Evolutionary conservation across 64 coral and sea anemone genomes (phyloP).

Genomic region (Stylophora pistillata): DNA sequence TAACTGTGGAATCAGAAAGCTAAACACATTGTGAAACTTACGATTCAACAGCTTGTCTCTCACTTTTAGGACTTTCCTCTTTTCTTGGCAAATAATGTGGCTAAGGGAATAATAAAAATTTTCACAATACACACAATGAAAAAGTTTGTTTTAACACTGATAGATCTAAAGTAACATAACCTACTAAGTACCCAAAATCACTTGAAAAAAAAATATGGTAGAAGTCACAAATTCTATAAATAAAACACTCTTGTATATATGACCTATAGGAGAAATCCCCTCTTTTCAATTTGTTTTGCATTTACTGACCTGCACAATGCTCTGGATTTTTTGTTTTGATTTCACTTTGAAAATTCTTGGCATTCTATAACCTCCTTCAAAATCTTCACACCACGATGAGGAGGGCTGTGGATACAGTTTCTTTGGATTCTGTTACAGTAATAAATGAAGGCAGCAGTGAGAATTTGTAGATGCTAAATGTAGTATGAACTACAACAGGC

Average conservation of each 20-base stretch:
- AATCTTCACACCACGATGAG: slow-evolving; percentile 75
- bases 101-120: slow-evolving; percentile 5
- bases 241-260: too few relatives aligned
- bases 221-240: too few relatives aligned
- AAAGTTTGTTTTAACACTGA: neutral
- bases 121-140: neutral
- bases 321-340: slow-evolving; percentile 55
- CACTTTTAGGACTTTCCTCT: slow-evolving; percentile 13
- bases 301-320: slow-evolving; percentile 71
- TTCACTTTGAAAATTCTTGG: slow-evolving; percentile 72
- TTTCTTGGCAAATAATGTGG: slow-evolving; percentile 58
- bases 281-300: too few relatives aligned
- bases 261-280: too few relatives aligned
- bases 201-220: too few relatives aligned
- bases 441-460: too few relatives aligned
- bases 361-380: slow-evolving; percentile 53
- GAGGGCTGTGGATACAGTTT: slow-evolving; percentile 76
- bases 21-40: neutral
- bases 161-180: too few relatives aligned
- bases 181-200: too few relatives aligned
- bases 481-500: too few relatives aligned
- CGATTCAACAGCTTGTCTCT: slow-evolving; percentile 5
- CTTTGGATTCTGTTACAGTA: slow-evolving; percentile 19
- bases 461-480: too few relatives aligned
- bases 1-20: too few relatives aligned